Evolutionary conservation across 2,888 invertebrate genomes (phyloP).

Genomic region (Epistrophe eligans): DNA sequence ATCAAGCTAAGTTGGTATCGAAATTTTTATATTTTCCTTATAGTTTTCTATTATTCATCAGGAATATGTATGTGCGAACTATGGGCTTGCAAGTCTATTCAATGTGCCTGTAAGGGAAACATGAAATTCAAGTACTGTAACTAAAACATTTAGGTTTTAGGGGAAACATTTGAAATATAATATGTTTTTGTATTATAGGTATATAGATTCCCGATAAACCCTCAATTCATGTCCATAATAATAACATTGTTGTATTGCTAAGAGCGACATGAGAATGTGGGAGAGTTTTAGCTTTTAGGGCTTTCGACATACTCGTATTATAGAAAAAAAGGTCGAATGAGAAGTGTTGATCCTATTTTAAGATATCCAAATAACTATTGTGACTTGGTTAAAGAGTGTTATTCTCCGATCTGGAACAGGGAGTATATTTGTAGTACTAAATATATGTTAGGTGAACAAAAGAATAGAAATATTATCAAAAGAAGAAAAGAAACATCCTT

Average conservation of each 20-base stretch:
- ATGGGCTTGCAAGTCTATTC: background rate
- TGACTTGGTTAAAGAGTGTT: background rate
- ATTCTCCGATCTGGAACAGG: background rate
- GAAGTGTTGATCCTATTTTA: background rate
- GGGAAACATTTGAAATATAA: conserved; percentile 1
- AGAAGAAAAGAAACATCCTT: background rate
- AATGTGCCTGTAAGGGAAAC: background rate
- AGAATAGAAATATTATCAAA: too few species aligned
- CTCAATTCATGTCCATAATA: background rate
- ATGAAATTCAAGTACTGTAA: background rate
- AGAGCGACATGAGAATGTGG: background rate
- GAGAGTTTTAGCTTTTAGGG: background rate
- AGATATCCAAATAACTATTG: background rate
- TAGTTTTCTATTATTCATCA: background rate
- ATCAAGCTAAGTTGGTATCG: background rate
- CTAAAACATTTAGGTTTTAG: background rate
- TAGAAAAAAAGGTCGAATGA: background rate
- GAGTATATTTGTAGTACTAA: background rate
- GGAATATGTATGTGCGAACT: background rate
- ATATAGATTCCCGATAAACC: background rate
- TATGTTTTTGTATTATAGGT: background rate
- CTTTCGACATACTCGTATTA: background rate
- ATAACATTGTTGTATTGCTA: background rate
- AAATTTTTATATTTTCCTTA: background rate
- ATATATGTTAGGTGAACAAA: background rate